Evolutionary conservation across 2,113 vertebrate species (phyloP).

Genomic region (Gallinago media): DNA sequence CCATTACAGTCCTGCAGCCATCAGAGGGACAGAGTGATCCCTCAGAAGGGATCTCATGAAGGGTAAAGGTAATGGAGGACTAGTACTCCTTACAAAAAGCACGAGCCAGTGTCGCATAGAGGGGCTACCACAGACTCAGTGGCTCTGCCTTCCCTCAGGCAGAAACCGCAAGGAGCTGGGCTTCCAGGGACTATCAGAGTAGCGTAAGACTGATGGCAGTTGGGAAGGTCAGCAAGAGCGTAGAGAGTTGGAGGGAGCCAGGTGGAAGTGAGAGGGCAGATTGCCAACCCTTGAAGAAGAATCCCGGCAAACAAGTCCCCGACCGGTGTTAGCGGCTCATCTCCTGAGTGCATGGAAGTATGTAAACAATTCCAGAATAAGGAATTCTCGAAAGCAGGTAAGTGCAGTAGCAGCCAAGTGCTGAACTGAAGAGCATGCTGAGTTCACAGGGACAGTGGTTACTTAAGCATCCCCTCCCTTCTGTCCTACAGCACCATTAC

Average conservation of each 20-base stretch:
- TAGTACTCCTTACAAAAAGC: neutral
- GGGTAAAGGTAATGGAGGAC: neutral
- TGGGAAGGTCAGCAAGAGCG: neutral
- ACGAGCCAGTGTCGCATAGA: neutral
- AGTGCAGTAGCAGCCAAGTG: neutral
- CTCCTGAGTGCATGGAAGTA: neutral
- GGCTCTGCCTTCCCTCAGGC: neutral
- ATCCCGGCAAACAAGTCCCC: neutral
- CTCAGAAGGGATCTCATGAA: neutral
- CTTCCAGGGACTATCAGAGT: neutral
- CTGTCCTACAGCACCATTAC: neutral
- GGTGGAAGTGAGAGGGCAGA: neutral
- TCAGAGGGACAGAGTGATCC: neutral
- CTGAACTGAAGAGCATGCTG: neutral
- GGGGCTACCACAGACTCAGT: neutral
- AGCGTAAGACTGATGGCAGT: neutral
- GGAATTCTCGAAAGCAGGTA: neutral
- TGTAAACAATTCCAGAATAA: conserved; percentile 12
- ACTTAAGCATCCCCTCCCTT: conserved; percentile 16
- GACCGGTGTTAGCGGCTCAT: neutral
- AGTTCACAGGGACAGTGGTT: neutral
- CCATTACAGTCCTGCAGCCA: neutral
- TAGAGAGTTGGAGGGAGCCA: neutral
- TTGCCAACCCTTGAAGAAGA: neutral
- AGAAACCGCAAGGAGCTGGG: neutral